Conservation (phyloP, 2,888 invertebrate species). For the Brachypalpus laphriformis region DNA sequence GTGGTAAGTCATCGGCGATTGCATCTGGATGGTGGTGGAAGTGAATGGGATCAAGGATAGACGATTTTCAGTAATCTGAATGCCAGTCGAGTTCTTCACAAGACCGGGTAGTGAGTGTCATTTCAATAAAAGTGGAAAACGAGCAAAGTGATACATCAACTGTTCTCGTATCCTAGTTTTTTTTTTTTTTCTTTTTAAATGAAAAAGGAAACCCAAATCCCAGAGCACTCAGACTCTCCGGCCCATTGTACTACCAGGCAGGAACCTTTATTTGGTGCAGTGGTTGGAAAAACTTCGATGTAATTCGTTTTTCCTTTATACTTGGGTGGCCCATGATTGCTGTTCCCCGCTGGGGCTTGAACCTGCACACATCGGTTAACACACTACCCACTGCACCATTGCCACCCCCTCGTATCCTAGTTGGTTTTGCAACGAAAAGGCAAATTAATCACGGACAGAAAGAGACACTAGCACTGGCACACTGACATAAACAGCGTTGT, state of each 20-base stretch:
- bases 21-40: constrained; percentile 11
- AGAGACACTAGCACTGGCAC: constrained; percentile 14
- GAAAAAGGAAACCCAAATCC: too few relatives aligned
- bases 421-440: constrained; percentile 32
- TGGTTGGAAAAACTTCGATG: too few relatives aligned
- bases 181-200: too few relatives aligned
- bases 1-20: constrained; percentile 48
- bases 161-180: constrained; percentile 39
- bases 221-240: too few relatives aligned
- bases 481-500: constrained; percentile 22
- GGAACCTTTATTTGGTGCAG: too few relatives aligned
- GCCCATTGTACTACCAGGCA: too few relatives aligned
- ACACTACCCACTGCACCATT: too few relatives aligned
- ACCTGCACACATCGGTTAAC: too few relatives aligned
- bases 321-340: too few relatives aligned
- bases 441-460: constrained; percentile 50
- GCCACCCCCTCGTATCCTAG: constrained; percentile 42
- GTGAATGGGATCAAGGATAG: constrained; percentile 49
- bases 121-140: constrained; percentile 3
- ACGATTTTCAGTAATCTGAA: constrained; percentile 17
- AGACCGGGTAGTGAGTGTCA: neutral
- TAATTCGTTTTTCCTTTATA: too few relatives aligned
- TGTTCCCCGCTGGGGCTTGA: too few relatives aligned
- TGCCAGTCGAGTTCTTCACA: neutral
- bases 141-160: constrained; percentile 44